Percentiles rank a stretch among this genome's conserved stretches.
Evolutionary conservation across 2,113 vertebrate species (phyloP).

Genomic region (Sakesphorus luctuosus): DNA sequence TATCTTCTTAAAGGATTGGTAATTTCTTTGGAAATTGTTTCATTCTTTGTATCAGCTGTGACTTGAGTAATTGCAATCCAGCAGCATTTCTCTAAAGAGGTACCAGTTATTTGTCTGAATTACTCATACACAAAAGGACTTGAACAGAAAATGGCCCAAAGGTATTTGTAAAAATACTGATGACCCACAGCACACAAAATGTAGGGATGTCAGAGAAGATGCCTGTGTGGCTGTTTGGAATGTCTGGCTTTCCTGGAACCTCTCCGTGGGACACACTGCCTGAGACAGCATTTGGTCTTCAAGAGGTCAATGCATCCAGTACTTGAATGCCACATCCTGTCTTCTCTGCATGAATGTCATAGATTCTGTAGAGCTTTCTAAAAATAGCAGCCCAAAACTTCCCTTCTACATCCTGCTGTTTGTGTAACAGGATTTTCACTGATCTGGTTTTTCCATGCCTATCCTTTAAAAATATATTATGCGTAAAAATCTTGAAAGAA

Average conservation of each 20-base stretch:
- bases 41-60: background rate
- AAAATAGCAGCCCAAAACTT: conserved; percentile 10
- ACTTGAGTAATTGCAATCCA: background rate
- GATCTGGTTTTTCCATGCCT: background rate
- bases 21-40: conserved; percentile 9
- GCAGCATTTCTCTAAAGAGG: background rate
- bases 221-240: background rate
- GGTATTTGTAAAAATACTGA: background rate
- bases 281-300: conserved; percentile 4
- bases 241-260: background rate
- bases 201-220: background rate
- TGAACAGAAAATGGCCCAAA: background rate
- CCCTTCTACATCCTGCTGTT: background rate
- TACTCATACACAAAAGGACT: background rate
- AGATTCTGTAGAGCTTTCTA: background rate
- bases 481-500: background rate
- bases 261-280: background rate
- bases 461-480: background rate
- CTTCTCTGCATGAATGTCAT: background rate
- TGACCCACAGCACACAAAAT: background rate
- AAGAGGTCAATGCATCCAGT: background rate
- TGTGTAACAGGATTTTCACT: background rate
- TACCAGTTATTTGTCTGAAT: background rate
- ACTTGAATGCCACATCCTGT: conserved; percentile 23
- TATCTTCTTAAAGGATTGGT: background rate